A percentile compares a stretch with the other conserved stretches of the same genome.
phyloP scores from a whole-genome alignment of 2,888 invertebrate species.

The Aphodius granarius region DNA sequence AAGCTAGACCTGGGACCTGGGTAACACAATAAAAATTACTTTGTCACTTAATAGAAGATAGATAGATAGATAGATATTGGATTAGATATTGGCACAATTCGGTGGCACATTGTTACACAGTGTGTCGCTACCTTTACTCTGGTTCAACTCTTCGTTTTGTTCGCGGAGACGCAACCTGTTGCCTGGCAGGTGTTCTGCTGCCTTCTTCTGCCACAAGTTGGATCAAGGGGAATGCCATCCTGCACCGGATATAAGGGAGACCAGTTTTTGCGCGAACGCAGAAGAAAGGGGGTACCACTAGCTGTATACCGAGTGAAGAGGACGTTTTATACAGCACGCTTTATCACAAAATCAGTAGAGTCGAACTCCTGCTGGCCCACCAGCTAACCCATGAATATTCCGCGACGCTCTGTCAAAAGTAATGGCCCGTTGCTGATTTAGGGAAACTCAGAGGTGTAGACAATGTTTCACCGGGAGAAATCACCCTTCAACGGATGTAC shows the following conservation, averaged over 20 bases:
- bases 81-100: too few species aligned
- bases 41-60: too few species aligned
- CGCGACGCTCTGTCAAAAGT: conserved; percentile 7
- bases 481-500: not conserved
- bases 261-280: conserved; percentile 7
- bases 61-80: too few species aligned
- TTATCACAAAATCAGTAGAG: not conserved
- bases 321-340: not conserved
- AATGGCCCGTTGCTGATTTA: conserved; percentile 10
- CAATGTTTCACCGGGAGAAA: conserved; percentile 2
- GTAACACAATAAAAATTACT: too few species aligned
- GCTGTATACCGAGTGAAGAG: not conserved
- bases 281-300: not conserved
- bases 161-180: not conserved
- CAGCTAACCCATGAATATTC: not conserved
- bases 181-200: conserved; percentile 8
- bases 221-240: conserved; percentile 1
- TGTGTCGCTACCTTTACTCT: too few species aligned
- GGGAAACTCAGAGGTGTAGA: not conserved
- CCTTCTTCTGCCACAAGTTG: not conserved
- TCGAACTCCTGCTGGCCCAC: not conserved
- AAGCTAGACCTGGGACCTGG: too few species aligned
- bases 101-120: too few species aligned
- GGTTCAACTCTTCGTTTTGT: not conserved
- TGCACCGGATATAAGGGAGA: conserved; percentile 11